Evolutionary conservation across 2,113 vertebrate species (phyloP).

Genomic region (Chascanopsetta lugubris): DNA sequence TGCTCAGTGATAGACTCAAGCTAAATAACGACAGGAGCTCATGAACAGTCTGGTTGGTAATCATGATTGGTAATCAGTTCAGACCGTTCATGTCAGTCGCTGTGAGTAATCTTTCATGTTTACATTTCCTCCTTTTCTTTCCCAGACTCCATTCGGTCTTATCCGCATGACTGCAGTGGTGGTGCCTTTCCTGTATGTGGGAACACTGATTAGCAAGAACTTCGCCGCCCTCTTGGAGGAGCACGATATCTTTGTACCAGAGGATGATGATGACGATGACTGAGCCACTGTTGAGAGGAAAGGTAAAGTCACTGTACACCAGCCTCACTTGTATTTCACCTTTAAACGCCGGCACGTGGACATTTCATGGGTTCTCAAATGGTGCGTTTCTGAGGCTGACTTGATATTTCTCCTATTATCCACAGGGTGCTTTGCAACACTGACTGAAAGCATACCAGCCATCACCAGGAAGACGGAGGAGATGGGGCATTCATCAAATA

Average conservation of each 20-base stretch:
- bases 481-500: slow-evolving; percentile 39
- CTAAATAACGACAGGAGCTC: background rate
- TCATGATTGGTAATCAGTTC: background rate
- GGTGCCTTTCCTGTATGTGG: slow-evolving; percentile 94
- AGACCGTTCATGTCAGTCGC: background rate
- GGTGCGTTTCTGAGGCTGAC: background rate
- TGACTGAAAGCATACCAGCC: slow-evolving; percentile 52
- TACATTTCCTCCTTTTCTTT: slow-evolving; percentile 9
- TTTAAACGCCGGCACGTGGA: slow-evolving; percentile 18
- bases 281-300: slow-evolving; percentile 67
- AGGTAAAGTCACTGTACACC: slow-evolving; percentile 22
- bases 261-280: slow-evolving; percentile 94
- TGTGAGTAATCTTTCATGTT: background rate
- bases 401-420: slow-evolving; percentile 14
- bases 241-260: slow-evolving; percentile 97
- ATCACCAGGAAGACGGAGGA: slow-evolving; percentile 30
- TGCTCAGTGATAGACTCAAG: too few species aligned
- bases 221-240: slow-evolving; percentile 95
- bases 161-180: slow-evolving; percentile 89
- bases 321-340: slow-evolving; percentile 10
- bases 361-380: slow-evolving; percentile 13
- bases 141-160: slow-evolving; percentile 92
- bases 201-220: slow-evolving; percentile 93
- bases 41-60: too few species aligned
- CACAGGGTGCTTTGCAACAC: slow-evolving; percentile 58